Percentiles rank a stretch among this genome's conserved stretches.
phyloP scores from a whole-genome alignment of 2,113 vertebrate genomes.

The Sciurus niger region DNA sequence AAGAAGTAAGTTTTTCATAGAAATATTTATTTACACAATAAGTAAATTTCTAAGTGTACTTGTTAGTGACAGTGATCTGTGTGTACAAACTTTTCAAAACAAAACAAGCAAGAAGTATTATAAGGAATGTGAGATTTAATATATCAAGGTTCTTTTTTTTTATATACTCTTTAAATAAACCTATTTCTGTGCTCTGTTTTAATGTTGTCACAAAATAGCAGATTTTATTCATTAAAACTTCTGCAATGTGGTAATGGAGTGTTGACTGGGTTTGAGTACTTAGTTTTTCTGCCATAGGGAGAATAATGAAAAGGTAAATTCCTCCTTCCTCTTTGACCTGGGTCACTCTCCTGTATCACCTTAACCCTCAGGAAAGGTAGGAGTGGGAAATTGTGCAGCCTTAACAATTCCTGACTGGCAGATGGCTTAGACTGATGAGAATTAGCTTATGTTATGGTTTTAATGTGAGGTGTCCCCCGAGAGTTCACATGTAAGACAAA shows the following conservation, averaged over 20 bases:
- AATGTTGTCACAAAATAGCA: neutral
- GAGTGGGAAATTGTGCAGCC: neutral
- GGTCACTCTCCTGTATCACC: neutral
- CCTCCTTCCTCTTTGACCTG: neutral
- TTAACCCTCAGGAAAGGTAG: neutral
- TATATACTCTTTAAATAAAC: neutral
- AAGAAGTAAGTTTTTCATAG: neutral
- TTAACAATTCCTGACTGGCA: neutral
- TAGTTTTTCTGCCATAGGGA: neutral
- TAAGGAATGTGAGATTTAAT: neutral
- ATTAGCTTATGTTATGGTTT: neutral
- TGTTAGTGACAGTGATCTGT: neutral
- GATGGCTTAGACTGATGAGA: neutral
- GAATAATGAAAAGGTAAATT: neutral
- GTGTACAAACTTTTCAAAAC: neutral
- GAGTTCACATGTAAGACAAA: no score
- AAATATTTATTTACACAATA: neutral
- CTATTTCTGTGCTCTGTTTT: neutral
- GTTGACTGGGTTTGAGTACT: neutral
- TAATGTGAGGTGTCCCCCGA: no score
- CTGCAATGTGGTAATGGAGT: neutral
- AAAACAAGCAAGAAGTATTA: neutral
- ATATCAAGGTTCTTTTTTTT: neutral
- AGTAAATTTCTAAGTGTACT: neutral
- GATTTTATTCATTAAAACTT: neutral